Percentiles rank a stretch among this genome's conserved stretches.
Conservation (phyloP, 2,888 invertebrate species). For the Tetramorium bicarinatum region DNA sequence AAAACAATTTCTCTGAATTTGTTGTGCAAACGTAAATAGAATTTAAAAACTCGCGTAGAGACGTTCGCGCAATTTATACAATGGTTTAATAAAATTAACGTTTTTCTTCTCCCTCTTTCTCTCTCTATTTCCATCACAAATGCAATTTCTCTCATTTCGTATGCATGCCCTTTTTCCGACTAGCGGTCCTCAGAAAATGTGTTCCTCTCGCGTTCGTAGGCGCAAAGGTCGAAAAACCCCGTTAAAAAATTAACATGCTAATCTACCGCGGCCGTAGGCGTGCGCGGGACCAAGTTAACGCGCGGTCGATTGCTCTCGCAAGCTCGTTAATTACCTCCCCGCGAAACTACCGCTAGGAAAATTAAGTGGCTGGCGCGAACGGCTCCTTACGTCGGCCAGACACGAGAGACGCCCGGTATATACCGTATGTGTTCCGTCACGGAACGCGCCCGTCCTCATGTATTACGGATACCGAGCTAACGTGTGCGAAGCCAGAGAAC, state of each 20-base stretch:
- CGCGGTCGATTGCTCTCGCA: constrained; percentile 42
- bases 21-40: background rate
- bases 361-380: constrained; percentile 20
- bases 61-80: background rate
- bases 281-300: constrained; percentile 21
- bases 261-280: constrained; percentile 18
- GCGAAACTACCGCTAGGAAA: constrained; percentile 46
- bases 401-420: constrained; percentile 20
- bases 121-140: background rate
- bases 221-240: background rate
- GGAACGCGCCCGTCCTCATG: constrained; percentile 61
- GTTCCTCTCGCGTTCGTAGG: background rate
- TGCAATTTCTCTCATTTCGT: background rate
- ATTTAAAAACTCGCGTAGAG: background rate
- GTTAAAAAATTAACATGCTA: constrained; percentile 55
- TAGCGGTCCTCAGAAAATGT: background rate
- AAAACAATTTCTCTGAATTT: background rate
- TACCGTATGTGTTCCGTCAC: constrained; percentile 57
- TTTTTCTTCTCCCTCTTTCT: background rate
- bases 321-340: constrained; percentile 41
- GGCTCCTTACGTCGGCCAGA: constrained; percentile 33
- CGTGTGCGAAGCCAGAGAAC: constrained; percentile 63
- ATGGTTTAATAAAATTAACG: background rate
- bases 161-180: constrained; percentile 6
- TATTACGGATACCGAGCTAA: constrained; percentile 63